Percentiles rank a stretch among this genome's conserved stretches.
These are phyloP conservation scores for Megaptera novaeangliae DNA, from an alignment of 2,113 vertebrate species.

Conservation along the genomic window DNA sequence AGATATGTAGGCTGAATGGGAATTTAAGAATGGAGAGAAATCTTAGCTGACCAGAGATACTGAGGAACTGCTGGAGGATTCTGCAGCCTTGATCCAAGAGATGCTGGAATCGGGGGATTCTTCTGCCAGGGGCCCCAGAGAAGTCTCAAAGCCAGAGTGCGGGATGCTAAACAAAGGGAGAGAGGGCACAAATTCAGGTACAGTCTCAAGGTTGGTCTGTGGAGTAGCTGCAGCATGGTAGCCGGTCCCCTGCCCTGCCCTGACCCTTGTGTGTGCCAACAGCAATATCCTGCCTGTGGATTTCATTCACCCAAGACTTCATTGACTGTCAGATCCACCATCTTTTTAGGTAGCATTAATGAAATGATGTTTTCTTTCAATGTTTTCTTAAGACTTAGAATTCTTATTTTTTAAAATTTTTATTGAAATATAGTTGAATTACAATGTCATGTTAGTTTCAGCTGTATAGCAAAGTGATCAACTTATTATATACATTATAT, in stretches of 20 bases:
- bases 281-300: not conserved
- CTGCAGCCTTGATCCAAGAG: not conserved
- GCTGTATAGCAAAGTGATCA: no score
- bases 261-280: not conserved
- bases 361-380: not conserved
- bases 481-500: no score
- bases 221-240: not conserved
- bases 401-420: no score
- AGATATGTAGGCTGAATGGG: rapidly evolving
- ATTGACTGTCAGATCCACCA: not conserved
- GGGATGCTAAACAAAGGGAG: not conserved
- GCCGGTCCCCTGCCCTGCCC: not conserved
- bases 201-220: not conserved
- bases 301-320: not conserved
- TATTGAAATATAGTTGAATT: no score
- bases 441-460: no score
- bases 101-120: not conserved
- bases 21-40: not conserved
- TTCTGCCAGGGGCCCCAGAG: no score
- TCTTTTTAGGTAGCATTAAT: not conserved
- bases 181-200: not conserved
- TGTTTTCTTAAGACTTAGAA: not conserved
- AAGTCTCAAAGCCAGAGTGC: not conserved
- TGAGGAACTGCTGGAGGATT: not conserved
- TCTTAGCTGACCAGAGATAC: not conserved